Evolutionary conservation across 2,113 vertebrate species (phyloP), one percentile per base, ranked within the genome.

Genomic region (Fulica atra): DNA sequence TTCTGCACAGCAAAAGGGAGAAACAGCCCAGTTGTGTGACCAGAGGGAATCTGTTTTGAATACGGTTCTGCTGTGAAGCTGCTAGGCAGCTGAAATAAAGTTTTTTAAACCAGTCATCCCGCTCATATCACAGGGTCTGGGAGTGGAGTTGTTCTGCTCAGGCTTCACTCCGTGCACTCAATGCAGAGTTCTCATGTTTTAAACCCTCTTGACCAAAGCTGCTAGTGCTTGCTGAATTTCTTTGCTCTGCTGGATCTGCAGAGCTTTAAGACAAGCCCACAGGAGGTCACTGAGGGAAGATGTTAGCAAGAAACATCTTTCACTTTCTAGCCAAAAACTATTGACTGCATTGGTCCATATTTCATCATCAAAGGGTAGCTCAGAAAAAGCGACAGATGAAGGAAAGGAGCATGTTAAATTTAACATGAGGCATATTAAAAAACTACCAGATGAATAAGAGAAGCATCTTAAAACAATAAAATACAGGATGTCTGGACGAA

Each of bases 401-500:
- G 88, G 54, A 72, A 85, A 93, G 74, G 66, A 78, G 4, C 29
- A 90, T 56, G 59, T 96, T 88, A 92, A 93, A 92, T 94, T 92
- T 94, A 88, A 94, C 76, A 86, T 60, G 15, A 88, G 36, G n/a
- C 25, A 92, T 42, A 25, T 63, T 86, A 73, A 86, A 88, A 92
- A 93, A 38, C 65, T 76, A 86, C 48, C 80, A 93, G 80, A 94
- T 84, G 61, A 89, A 35, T 84, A 93, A 51, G 44, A 44, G 29
- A 90, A 88, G 57, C 92, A 95, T 96, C 82, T 96, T 96, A 94
- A 97, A 96, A 86, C 73, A 93, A 93, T 95, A 93, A 95, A 96
- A 78, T 76, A 51, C 89, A 96, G 61, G 90, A 92, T 92, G 33
- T 88, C 76, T 95, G 79, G 83, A 76, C 65, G 65, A 95, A 78